Evolutionary conservation across 2,888 invertebrate species (phyloP).

Genomic region (Chrysolina oricalcia): DNA sequence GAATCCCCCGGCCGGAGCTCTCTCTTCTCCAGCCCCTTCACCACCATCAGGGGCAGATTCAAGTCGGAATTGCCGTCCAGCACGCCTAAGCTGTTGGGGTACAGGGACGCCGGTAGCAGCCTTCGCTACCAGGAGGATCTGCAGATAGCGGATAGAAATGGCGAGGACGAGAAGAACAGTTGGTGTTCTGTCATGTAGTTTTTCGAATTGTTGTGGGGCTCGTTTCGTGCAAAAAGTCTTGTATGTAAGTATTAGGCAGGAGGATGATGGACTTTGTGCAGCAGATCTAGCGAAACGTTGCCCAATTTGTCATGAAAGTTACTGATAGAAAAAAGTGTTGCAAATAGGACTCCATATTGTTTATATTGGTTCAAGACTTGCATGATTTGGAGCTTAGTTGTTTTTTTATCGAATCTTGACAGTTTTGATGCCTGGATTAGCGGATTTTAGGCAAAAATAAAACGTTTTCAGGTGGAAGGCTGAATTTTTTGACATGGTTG

Average conservation of each 20-base stretch:
- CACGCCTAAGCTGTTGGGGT: conserved; percentile 66
- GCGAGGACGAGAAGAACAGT: conserved; percentile 60
- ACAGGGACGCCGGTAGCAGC: conserved; percentile 60
- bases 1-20: conserved; percentile 61
- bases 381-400: no score
- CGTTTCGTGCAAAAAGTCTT: conserved; percentile 14
- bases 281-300: neutral
- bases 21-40: conserved; percentile 64
- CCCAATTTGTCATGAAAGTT: neutral
- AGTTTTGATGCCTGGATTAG: no score
- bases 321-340: no score
- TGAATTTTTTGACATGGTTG: no score
- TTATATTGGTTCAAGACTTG: no score
- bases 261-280: neutral
- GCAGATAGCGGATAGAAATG: conserved; percentile 47
- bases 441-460: no score
- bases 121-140: conserved; percentile 56
- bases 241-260: neutral
- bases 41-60: conserved; percentile 60
- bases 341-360: no score
- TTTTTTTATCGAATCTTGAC: no score
- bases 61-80: conserved; percentile 59
- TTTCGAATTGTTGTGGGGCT: neutral
- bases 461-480: no score
- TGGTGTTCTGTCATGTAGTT: conserved; percentile 67